phyloP scores from a whole-genome alignment of 2,113 vertebrate genomes.

The Ceyx margarethae region DNA sequence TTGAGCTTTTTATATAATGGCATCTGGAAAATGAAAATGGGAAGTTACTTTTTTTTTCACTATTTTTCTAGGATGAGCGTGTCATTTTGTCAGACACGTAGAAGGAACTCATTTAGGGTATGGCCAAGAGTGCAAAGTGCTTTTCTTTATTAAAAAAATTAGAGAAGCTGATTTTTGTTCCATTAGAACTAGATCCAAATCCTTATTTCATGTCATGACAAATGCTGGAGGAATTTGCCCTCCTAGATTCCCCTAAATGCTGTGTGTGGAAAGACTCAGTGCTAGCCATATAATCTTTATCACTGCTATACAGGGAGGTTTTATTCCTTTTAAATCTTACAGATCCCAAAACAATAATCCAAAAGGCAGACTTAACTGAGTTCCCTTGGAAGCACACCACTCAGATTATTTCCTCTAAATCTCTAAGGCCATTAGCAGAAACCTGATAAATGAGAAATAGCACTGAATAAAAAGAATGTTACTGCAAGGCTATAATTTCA shows the following conservation, averaged over 20 bases:
- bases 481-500: constrained; percentile 33
- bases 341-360: constrained; percentile 64
- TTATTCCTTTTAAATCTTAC: constrained; percentile 48
- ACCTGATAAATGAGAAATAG: constrained; percentile 60
- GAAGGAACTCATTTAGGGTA: background rate
- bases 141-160: background rate
- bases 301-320: background rate
- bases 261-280: background rate
- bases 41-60: background rate
- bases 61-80: background rate
- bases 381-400: constrained; percentile 34
- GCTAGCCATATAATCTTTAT: constrained; percentile 26
- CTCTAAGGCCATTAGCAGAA: constrained; percentile 58
- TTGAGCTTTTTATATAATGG: accelerated
- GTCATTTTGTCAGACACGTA: background rate
- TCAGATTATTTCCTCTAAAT: constrained; percentile 57
- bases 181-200: background rate
- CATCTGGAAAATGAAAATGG: background rate
- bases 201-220: background rate
- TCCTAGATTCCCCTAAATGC: constrained; percentile 7
- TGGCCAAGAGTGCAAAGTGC: background rate
- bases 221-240: constrained; percentile 3
- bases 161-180: background rate
- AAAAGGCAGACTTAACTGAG: constrained; percentile 51
- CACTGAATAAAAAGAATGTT: constrained; percentile 27